Evolutionary conservation across 2,888 invertebrate genomes (phyloP).

Genomic region (Coenonympha glycerion): DNA sequence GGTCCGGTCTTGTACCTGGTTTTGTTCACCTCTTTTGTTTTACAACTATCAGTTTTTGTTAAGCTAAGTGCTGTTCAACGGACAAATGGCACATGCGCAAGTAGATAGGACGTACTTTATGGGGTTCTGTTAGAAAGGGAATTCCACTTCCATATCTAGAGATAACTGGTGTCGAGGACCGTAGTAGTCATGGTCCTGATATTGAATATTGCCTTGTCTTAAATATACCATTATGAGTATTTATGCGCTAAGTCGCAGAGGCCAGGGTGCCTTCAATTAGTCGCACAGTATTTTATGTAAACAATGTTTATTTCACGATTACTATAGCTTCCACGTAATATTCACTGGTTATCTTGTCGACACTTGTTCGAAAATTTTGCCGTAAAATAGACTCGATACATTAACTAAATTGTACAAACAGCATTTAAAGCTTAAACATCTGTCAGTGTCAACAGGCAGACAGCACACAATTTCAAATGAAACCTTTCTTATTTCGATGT

Average conservation of each 20-base stretch:
- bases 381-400: slow-evolving; percentile 26
- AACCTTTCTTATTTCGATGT: slow-evolving; percentile 28
- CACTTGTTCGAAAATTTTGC: slow-evolving; percentile 14
- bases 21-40: slow-evolving; percentile 69
- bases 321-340: slow-evolving; percentile 10
- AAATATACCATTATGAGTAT: slow-evolving; percentile 16
- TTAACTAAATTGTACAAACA: slow-evolving; percentile 35
- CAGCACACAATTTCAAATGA: slow-evolving; percentile 26
- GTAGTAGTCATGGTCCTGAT: slow-evolving; percentile 29
- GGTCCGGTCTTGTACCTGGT: slow-evolving; percentile 66
- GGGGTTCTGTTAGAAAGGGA: slow-evolving; percentile 43
- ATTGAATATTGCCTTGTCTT: slow-evolving; percentile 22
- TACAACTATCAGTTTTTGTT: slow-evolving; percentile 75
- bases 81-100: slow-evolving; percentile 63
- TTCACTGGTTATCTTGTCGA: slow-evolving; percentile 10
- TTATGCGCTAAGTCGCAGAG: not conserved
- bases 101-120: slow-evolving; percentile 61
- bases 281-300: not conserved
- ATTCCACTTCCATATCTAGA: slow-evolving; percentile 37
- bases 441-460: slow-evolving; percentile 24
- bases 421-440: slow-evolving; percentile 30
- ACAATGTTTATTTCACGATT: not conserved
- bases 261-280: not conserved
- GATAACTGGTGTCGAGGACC: slow-evolving; percentile 31
- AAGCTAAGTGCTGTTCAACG: slow-evolving; percentile 72